Conservation (phyloP, 2,888 invertebrate species). For the Abrostola tripartita region DNA sequence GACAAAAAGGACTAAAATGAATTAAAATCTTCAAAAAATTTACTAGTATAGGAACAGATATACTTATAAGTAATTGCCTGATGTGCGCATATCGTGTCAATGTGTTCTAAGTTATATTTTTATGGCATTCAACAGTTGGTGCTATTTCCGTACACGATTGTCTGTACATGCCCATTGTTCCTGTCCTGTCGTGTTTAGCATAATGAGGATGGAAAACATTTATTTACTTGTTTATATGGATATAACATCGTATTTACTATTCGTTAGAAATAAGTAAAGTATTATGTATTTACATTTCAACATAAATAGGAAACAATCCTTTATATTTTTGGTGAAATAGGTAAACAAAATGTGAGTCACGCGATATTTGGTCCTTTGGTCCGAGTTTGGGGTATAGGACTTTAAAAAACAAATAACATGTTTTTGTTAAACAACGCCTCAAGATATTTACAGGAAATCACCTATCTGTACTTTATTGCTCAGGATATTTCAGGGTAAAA, state of each 20-base stretch:
- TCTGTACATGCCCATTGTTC: conserved; percentile 20
- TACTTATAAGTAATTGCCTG: neutral
- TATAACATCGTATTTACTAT: neutral
- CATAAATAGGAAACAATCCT: neutral
- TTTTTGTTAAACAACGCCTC: too few species aligned
- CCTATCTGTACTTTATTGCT: too few species aligned
- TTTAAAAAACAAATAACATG: too few species aligned
- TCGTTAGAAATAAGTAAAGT: conserved; percentile 1
- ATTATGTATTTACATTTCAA: neutral
- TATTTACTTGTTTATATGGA: conserved; percentile 10
- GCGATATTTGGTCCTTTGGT: too few species aligned
- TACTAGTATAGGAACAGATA: too few species aligned
- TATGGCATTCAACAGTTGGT: conserved; percentile 16
- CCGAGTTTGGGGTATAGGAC: too few species aligned
- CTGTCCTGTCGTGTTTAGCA: conserved; percentile 10
- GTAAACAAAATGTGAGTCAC: neutral
- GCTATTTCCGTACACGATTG: conserved; percentile 24
- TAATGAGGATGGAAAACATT: conserved; percentile 18
- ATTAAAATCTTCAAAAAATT: too few species aligned
- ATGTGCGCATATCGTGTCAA: neutral
- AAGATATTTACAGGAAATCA: too few species aligned
- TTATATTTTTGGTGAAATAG: neutral
- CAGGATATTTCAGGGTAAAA: too few species aligned
- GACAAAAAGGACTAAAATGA: too few species aligned
- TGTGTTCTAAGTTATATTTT: neutral